Percentiles rank a stretch among this genome's conserved stretches.
phyloP scores from a whole-genome alignment of 2,888 invertebrate genomes.

The Ormyrus nitidulus region DNA sequence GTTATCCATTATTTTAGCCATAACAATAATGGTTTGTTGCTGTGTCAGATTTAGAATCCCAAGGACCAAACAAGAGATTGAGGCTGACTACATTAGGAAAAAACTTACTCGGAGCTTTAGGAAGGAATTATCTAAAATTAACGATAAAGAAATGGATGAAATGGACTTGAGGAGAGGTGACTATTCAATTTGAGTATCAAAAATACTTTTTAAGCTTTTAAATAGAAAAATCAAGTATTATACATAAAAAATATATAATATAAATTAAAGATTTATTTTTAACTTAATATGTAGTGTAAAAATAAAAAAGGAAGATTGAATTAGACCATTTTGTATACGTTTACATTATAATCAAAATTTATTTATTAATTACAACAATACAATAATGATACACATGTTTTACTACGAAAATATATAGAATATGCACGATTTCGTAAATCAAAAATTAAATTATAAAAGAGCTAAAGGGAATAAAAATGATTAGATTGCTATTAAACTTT shows the following conservation, averaged over 20 bases:
- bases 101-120: conserved; percentile 89
- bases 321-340: neutral
- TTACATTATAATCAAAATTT: conserved; percentile 46
- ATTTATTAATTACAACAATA: conserved; percentile 43
- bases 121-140: conserved; percentile 87
- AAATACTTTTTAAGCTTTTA: neutral
- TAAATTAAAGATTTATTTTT: too few species aligned
- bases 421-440: neutral
- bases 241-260: too few species aligned
- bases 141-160: conserved; percentile 90
- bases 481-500: neutral
- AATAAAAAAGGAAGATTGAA: too few species aligned
- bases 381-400: conserved; percentile 36
- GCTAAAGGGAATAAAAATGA: neutral
- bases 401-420: conserved; percentile 7
- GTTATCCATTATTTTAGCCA: conserved; percentile 67
- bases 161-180: conserved; percentile 86
- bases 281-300: neutral
- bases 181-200: conserved; percentile 1
- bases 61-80: conserved; percentile 95
- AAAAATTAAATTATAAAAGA: neutral
- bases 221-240: too few species aligned
- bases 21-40: conserved; percentile 87
- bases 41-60: conserved; percentile 94
- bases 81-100: conserved; percentile 92